Percentiles rank a stretch among this genome's conserved stretches.
Conservation (phyloP, 2,888 invertebrate genomes). For the Drosophila engyochracea region DNA sequence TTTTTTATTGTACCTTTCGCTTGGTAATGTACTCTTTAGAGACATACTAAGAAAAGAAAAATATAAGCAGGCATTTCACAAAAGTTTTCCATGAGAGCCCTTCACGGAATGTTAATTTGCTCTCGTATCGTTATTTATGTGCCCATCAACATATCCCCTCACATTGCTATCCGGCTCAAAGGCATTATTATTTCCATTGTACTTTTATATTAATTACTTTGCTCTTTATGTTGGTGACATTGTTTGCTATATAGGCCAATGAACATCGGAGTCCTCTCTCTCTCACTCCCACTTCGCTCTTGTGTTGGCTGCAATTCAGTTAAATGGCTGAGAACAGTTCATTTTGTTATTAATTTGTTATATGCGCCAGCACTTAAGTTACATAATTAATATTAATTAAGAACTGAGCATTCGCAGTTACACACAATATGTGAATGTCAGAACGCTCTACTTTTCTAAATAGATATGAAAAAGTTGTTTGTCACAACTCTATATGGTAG, state of each 20-base stretch:
- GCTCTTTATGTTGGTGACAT: slow-evolving; percentile 28
- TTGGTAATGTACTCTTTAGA: background rate
- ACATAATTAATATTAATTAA: slow-evolving; percentile 59
- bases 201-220: slow-evolving; percentile 37
- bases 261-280: background rate
- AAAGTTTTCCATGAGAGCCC: slow-evolving; percentile 7
- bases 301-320: slow-evolving; percentile 30
- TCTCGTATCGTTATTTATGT: slow-evolving; percentile 21
- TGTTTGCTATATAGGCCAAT: slow-evolving; percentile 61
- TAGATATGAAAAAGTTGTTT: slow-evolving; percentile 4
- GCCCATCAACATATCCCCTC: slow-evolving; percentile 21
- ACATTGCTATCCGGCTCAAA: slow-evolving; percentile 4
- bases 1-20: background rate
- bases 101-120: slow-evolving; percentile 29
- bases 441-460: slow-evolving; percentile 3
- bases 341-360: slow-evolving; percentile 55
- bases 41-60: background rate
- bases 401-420: slow-evolving; percentile 15
- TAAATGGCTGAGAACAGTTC: slow-evolving; percentile 25
- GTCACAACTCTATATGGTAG: slow-evolving; percentile 13
- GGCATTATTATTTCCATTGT: slow-evolving; percentile 31
- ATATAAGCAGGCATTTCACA: slow-evolving; percentile 3
- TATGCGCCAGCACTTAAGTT: slow-evolving; percentile 44
- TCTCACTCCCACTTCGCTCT: background rate
- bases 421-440: slow-evolving; percentile 48